Conservation (phyloP, 2,113 vertebrate species). For the Elanoides forficatus region DNA sequence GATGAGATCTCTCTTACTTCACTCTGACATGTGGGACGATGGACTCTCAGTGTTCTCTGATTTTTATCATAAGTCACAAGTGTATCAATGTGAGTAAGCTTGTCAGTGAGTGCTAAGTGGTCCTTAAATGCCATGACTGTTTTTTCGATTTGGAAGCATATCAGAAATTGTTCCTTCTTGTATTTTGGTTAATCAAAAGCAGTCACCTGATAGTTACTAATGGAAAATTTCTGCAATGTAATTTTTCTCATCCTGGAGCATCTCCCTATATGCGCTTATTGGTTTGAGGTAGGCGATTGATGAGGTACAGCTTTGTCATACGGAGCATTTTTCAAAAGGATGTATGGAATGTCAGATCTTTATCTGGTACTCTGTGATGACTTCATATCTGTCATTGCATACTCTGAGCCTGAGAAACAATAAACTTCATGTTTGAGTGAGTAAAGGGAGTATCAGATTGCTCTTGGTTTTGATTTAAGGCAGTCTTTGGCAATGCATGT, state of each 20-base stretch:
- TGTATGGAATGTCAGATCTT: neutral
- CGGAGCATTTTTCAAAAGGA: neutral
- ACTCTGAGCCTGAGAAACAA: neutral
- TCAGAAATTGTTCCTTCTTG: neutral
- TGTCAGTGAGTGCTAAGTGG: neutral
- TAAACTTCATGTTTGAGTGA: neutral
- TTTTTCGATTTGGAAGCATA: neutral
- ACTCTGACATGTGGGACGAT: neutral
- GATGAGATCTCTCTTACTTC: neutral
- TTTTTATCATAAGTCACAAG: neutral
- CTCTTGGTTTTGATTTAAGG: neutral
- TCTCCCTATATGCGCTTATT: neutral
- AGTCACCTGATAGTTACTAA: neutral
- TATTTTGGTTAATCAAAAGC: neutral
- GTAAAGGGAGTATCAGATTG: neutral
- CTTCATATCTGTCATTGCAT: neutral
- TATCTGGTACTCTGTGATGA: neutral
- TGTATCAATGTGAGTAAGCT: neutral
- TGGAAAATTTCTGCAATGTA: neutral
- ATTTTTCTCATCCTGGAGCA: neutral
- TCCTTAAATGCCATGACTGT: neutral
- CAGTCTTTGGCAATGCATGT: neutral
- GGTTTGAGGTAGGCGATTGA: neutral
- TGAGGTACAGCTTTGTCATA: neutral
- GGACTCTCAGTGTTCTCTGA: neutral